Evolutionary conservation across 2,888 invertebrate genomes (phyloP), one percentile per base, ranked within the genome.

Genomic region (Amaurobius ferox): DNA sequence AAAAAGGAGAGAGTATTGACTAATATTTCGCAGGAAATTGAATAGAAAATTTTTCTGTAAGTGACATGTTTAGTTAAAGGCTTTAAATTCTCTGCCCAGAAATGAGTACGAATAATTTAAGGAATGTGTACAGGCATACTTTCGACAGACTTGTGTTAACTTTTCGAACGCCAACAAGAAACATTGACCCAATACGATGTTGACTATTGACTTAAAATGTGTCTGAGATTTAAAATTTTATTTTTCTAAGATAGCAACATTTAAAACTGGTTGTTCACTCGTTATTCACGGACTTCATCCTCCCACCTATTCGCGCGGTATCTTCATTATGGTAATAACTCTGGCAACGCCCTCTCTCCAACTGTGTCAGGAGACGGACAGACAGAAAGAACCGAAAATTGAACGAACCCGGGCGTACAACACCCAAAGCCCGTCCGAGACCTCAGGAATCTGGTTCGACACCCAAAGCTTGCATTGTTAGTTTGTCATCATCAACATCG

Each of bases 391-490:
- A 23, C 23, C 19, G 23, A 55, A 55, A 55, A 55, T 55, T 55
- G 55, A 55, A 55, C 55, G 55, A 55, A 55, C 23, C 11, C 2
- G 3, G 55, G 16, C 23, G 55, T 11, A 23, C 55, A 23, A 55
- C 55, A 55, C 55, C 55, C 55, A 44, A 44, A 44, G 44, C 44
- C 13, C 44, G 16, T 44, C 44, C 44, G 16, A 44, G 44, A 16
- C 68, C 28, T 30, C 35, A 32, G 62, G 76, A 81, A 81, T 81
- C 44, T 62, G 7, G 76, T 39, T 64, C 70, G 70, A 81, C 81
- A 81, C 81, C 76, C 81, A 76, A 67, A 68, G n/a, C 48, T 35
- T 62, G 74, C 81, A 76, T 81, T 81, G 81, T 81, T 81, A 64
- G 76, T 28, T 48, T 81, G 81, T 81, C 74, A 81, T 81, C 81